Evolutionary conservation across 2,797 vertebrate species (phyloP).

Genomic region (Chrysocyon brachyurus): DNA sequence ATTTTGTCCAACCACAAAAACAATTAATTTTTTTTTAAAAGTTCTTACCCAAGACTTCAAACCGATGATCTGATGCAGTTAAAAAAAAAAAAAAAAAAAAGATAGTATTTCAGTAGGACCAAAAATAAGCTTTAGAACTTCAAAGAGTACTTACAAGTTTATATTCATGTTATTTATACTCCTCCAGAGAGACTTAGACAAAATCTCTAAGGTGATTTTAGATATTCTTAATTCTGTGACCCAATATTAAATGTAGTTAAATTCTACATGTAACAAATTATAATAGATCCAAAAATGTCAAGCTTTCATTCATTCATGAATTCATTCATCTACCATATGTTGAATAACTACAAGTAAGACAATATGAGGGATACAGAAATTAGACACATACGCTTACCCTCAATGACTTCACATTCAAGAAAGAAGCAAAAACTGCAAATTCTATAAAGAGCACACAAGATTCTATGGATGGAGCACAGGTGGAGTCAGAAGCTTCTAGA

Average conservation of each 20-base stretch:
- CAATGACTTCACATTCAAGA: background rate
- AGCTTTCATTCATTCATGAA: background rate
- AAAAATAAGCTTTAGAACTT: slow-evolving; percentile 43
- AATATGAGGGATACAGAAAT: background rate
- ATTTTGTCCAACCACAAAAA: background rate
- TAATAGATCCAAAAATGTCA: background rate
- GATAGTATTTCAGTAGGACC: slow-evolving; percentile 58
- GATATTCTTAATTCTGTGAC: slow-evolving; percentile 37
- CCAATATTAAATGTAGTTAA: slow-evolving; percentile 52
- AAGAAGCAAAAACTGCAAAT: slow-evolving; percentile 37
- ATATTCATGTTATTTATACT: background rate
- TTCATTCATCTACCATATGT: background rate
- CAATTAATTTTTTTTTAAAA: slow-evolving; percentile 48
- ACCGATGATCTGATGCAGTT: slow-evolving; percentile 91
- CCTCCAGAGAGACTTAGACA: slow-evolving; percentile 13
- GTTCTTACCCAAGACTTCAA: slow-evolving; percentile 92
- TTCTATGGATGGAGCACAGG: background rate
- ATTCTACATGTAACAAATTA: slow-evolving; percentile 51
- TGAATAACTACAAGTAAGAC: background rate
- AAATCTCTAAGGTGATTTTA: background rate
- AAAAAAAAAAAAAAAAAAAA: slow-evolving; percentile 77
- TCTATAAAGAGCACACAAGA: background rate
- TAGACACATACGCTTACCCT: background rate
- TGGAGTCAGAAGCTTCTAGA: background rate
- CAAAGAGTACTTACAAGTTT: slow-evolving; percentile 34